Evolutionary conservation across 2,888 invertebrate genomes (phyloP).

Genomic region (Resseliella maxima): DNA sequence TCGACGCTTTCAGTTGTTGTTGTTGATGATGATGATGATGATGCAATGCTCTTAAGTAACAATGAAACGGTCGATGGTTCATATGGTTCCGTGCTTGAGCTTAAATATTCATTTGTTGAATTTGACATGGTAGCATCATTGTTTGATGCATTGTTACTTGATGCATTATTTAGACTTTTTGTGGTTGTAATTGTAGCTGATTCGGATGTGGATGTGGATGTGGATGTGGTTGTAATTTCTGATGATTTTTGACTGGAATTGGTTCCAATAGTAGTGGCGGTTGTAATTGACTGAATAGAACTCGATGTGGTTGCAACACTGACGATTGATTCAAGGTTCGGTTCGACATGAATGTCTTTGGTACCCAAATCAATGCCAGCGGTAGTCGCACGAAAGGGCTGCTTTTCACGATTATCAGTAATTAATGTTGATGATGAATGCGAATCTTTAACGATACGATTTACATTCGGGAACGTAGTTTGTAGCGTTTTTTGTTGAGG

Average conservation of each 20-base stretch:
- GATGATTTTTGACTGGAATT: background rate
- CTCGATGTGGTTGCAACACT: background rate
- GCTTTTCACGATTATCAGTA: background rate
- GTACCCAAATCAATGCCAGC: conserved; percentile 13
- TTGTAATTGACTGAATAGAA: background rate
- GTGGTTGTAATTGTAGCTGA: background rate
- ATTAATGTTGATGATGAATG: background rate
- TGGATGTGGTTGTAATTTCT: background rate
- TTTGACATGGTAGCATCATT: too few species aligned
- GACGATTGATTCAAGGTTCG: background rate
- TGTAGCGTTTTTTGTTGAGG: background rate
- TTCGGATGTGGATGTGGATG: background rate
- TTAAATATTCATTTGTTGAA: too few species aligned
- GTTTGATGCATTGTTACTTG: background rate
- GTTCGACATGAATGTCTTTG: background rate
- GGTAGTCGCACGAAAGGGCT: conserved; percentile 35
- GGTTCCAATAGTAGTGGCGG: background rate
- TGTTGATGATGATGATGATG: too few species aligned
- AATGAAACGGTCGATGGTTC: too few species aligned
- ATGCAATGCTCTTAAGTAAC: background rate
- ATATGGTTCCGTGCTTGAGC: too few species aligned
- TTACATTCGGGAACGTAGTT: background rate
- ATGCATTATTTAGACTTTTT: background rate
- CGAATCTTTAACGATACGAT: conserved; percentile 35
- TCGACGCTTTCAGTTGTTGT: too few species aligned